Evolutionary conservation across 53 echinoderm and acorn worm genomes (phyloP), one percentile per base, ranked within the genome.

Genomic region (Henricia sp.): DNA sequence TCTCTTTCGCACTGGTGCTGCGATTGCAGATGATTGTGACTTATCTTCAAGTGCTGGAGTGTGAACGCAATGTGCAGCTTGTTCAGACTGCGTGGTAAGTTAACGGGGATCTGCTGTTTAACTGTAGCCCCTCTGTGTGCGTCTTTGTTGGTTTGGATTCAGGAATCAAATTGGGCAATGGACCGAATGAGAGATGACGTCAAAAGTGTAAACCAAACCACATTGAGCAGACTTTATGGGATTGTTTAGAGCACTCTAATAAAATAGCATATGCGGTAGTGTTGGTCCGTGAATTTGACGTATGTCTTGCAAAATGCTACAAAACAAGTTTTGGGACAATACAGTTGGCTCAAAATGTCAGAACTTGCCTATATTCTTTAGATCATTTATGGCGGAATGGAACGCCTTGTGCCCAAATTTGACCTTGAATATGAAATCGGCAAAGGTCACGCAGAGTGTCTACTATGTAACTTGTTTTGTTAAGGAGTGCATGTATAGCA

Each of bases 11-110:
- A 67, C 84, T 51, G 35, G 4, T 57, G 37, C 43, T 88, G 74
- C 83, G 76, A 82, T 88, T 96, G 90, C 95, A 97, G 97, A 94
- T 97, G 97, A 94, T 97, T 87, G 97, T 97, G 92, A 97, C 90
- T 58, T 97, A 94, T 84, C 74, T 97, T 13, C 94, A 97, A 85
- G 87, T 88, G 54, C 84, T 97, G 92, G 97, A 94, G 90, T 97
- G 94, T 73, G 92, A 97, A 67, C 77, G 89, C 77, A 97, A 97
- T 71, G 74, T 88, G 60, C 91, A 94, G 34, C 88, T 97, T 68
- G 91, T 94, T 65, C 94, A 94, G 80, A 97, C 97, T 9, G 92
- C 97, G 83, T 97, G 97, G 97, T 97, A 88, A 94, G 97, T 94
- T 50, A 14, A 3, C 59, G 17, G 3, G 20, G 4, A 32, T 38